Base-by-base conservation (phyloP, 2,888 invertebrate genomes). In the Tetranychus truncatus region DNA sequence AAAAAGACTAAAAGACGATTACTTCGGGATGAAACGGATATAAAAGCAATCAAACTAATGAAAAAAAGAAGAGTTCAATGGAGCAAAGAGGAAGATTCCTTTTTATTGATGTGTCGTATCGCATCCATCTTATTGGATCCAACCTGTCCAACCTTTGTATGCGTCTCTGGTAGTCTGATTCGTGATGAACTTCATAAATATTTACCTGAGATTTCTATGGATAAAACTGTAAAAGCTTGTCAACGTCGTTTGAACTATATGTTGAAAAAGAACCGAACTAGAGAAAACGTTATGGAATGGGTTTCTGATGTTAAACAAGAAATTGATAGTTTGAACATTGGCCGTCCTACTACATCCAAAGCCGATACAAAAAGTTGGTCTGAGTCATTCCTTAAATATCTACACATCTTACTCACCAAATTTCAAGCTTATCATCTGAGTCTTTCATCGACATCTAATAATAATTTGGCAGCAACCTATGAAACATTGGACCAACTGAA, bases 181-280 rank as follows among this genome's bases (percentile, higher is more conserved):
- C 78, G 82, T 18, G 82, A 82, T 78, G 74, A 81, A 55, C 76
- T 82, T 71, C 81, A 82, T 76, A 78, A 80, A 75, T 77, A 79
- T 66, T 78, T 80, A 15, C 80, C 80, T 5, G 79, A 75, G 65
- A 77, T 78, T 72, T 86, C 88, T 1, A 82, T 83, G 45, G 88
- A 88, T 80, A 90, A 90, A 82, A 89, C 89, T 0, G 87, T 88
- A 0, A 82, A 85, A 72, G 88, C 90, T 0, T 88, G 89, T 79
- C 86, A 87, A 78, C 83, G 90, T 15, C 85, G 90, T 21, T 82
- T 88, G 3, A 80, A 85, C 67, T 88, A 88, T 80, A 85, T 89
- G 80, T 81, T 88, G 80, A 86, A 86, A 78, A 87, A 86, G 79
- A 83, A 86, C 0, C 83, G 85, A 6, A 88, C 88, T 1, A 81